Percentiles rank a stretch among this genome's conserved stretches.
Evolutionary conservation across 2,113 vertebrate genomes (phyloP).

Genomic region (Eudyptes chrysolophus): DNA sequence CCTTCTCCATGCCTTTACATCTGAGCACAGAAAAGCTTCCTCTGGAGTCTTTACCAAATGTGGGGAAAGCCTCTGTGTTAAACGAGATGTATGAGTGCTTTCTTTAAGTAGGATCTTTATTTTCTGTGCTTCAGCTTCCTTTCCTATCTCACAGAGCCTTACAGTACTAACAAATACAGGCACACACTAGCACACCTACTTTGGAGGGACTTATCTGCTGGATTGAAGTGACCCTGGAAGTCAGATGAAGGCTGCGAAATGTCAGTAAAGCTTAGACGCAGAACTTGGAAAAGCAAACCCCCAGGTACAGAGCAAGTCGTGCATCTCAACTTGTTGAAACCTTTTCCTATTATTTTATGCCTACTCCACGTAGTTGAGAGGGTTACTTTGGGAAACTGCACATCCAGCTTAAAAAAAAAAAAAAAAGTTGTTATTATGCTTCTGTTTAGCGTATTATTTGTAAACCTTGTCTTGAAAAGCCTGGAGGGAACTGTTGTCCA

Average conservation of each 20-base stretch:
- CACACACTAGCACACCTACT: not conserved
- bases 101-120: not conserved
- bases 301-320: not conserved
- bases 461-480: not conserved
- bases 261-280: not conserved
- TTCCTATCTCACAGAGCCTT: not conserved
- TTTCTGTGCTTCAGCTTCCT: not conserved
- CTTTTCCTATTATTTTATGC: not conserved
- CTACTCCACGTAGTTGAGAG: fast-evolving
- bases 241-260: not conserved
- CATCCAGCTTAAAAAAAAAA: not conserved
- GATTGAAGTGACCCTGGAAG: not conserved
- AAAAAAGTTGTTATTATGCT: not conserved
- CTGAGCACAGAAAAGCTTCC: not conserved
- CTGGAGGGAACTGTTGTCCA: not conserved
- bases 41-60: not conserved
- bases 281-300: not conserved
- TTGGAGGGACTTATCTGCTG: not conserved
- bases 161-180: not conserved
- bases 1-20: not conserved
- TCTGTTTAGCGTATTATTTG: not conserved
- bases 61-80: not conserved
- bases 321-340: not conserved
- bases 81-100: not conserved
- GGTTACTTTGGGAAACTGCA: not conserved